phyloP scores from a whole-genome alignment of 2,797 vertebrate genomes.

The Peromyscus attwateri region DNA sequence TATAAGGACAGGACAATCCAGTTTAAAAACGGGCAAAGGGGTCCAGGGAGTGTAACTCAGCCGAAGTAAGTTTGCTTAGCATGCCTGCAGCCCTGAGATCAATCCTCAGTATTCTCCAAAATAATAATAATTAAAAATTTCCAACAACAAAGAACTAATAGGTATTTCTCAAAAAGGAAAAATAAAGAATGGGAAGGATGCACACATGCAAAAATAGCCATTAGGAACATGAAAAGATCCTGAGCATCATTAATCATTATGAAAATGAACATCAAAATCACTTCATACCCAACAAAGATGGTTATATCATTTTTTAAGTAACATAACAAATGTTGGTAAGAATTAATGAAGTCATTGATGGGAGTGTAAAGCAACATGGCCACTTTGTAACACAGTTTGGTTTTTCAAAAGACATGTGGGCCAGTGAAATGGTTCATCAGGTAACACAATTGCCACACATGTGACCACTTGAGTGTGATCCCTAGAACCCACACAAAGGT shows the following conservation, averaged over 20 bases:
- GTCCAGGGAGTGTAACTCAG: not conserved
- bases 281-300: not conserved
- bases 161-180: not conserved
- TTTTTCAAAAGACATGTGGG: conserved; percentile 31
- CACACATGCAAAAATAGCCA: conserved; percentile 21
- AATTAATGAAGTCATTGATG: not conserved
- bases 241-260: conserved; percentile 40
- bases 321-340: conserved; percentile 36
- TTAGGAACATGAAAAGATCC: conserved; percentile 28
- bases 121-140: not conserved
- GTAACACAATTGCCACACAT: not conserved
- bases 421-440: not conserved
- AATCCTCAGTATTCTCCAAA: not conserved
- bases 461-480: not conserved
- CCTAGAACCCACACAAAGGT: not conserved
- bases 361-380: not conserved
- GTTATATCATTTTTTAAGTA: not conserved
- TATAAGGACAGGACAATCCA: not conserved
- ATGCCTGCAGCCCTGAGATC: not conserved
- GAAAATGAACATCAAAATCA: conserved; percentile 59
- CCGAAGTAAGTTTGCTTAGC: not conserved
- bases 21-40: conserved; percentile 10
- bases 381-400: not conserved
- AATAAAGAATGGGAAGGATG: rapidly evolving
- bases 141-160: not conserved